Percentiles rank a stretch among this genome's conserved stretches.
These are phyloP conservation scores for Rhopalosiphum padi DNA, from an alignment of 1,140 invertebrate genomes.

Conservation along the genomic window DNA sequence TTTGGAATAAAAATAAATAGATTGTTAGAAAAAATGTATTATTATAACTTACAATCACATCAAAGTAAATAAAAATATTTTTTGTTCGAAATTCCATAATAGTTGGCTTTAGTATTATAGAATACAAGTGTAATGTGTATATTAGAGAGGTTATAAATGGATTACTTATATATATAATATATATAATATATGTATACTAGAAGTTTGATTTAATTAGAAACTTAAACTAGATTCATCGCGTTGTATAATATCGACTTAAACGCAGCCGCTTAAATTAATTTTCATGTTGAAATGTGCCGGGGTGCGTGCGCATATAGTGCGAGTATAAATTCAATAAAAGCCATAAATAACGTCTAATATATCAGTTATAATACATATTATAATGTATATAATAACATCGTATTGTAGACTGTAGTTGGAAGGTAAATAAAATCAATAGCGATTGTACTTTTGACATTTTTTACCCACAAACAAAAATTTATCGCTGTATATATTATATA, in stretches of 20 bases:
- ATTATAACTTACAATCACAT: background rate
- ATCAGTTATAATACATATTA: background rate
- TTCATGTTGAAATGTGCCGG: background rate
- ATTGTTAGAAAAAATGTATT: too few relatives aligned
- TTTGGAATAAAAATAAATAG: background rate
- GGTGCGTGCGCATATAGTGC: background rate
- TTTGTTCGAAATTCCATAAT: background rate
- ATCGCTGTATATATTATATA: background rate
- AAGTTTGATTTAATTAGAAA: background rate
- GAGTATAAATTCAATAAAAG: background rate
- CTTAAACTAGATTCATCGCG: background rate
- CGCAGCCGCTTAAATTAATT: background rate
- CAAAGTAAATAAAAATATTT: background rate
- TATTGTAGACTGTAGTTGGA: background rate
- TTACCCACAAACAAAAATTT: slow-evolving; percentile 31
- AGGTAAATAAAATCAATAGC: slow-evolving; percentile 15
- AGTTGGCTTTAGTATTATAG: background rate
- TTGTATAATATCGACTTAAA: background rate
- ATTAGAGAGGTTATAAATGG: background rate
- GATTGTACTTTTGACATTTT: slow-evolving; percentile 33
- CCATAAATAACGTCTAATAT: background rate
- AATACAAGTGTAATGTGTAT: background rate
- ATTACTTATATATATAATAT: background rate
- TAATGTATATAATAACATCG: background rate
- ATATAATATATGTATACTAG: background rate